Evolutionary conservation across 2,113 vertebrate species (phyloP), one percentile per base, ranked within the genome.

Genomic region (Podarcis cretensis): DNA sequence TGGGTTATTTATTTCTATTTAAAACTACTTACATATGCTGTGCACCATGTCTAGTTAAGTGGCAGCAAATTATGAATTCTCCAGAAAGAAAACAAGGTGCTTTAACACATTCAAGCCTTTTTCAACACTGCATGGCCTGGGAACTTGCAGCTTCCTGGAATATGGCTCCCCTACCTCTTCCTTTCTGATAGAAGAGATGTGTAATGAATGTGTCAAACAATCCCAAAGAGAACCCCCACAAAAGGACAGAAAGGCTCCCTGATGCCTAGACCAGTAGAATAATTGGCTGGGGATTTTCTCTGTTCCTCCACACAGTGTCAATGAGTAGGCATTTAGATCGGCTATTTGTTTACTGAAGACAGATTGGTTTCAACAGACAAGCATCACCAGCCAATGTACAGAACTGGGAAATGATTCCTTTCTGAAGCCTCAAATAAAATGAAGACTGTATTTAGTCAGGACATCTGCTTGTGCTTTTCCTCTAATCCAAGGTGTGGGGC

Each of bases 291-390:
- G 92, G 93, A 96, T 91, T 95, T 96, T 93, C 94, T 96, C 93
- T 92, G 75, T 91, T 95, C 76, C 92, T 93, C 83, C 91, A 88
- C 48, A 57, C 93, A 87, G 93, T 95, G 87, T 68, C 95, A 96
- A 90, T 95, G 92, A 95, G 65, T 86, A 88, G 89, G 81, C 2
- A 0, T 96, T 81, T 94, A 97, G 96, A 96, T 96, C 95, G 96
- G 95, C 93, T 96, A 95, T 95, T 96, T 96, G 96, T 95, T 97
- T 96, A 96, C 89, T 94, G 89, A 96, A 95, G 90, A 93, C 83
- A 95, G 90, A 94, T 94, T 94, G 93, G 96, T 95, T 96, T 95
- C 89, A 87, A 73, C 54, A 85, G 6, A 89, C 76, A 87, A 96
- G 69, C 83, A 90, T 74, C 68, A 59, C 63, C 78, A 95, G 71